Base-by-base conservation (phyloP, 1,140 invertebrate genomes). In the Camponotus vicinus region DNA sequence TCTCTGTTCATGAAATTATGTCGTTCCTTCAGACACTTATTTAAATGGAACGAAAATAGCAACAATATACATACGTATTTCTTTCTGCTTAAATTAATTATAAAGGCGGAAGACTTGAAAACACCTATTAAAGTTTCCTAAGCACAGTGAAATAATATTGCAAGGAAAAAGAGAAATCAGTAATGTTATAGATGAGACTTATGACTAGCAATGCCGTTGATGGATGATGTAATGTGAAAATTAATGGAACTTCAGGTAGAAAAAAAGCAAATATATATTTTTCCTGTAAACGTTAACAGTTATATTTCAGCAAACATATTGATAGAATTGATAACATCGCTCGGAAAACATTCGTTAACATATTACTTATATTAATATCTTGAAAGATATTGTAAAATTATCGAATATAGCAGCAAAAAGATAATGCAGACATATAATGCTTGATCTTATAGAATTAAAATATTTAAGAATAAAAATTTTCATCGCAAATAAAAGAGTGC, bases 1-100 rank as follows among this genome's bases (percentile, higher is more conserved):
- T 45, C 59, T 42, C 18, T 42, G 11, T 42, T 9, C 27, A 13
- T 2, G n/a, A 83, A 73, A 83, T 83, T 73, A 75, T 45, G 49
- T 63, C n/a, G 32, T 63, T 73, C 9, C 18, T 42, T 61, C 15
- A 70, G 45, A 57, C 63, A 21, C 11, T 37, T 11, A 13, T 0
- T 3, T 34, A 83, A 80, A 57, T 42, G 37, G 34, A 1, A 57
- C 4, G 21, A 27, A 55, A 40, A n/a, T 7, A 67, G 15, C 6
- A 9, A 80, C 6, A 27, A 7, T 27, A 3, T 77, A 27, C 3
- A 1, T 40, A 27, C 3, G 1, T 59, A 45, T 77, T 63, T 76
- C 34, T 59, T 42, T 18, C 18, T 9, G 52, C 1, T 0, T 8
- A 52, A 18, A 9, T 21, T 37, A 9, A 57, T 37, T 37, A 40